Percentiles rank a stretch among this genome's conserved stretches.
Evolutionary conservation across 2,888 invertebrate genomes (phyloP).

Genomic region (Apoderus coryli): DNA sequence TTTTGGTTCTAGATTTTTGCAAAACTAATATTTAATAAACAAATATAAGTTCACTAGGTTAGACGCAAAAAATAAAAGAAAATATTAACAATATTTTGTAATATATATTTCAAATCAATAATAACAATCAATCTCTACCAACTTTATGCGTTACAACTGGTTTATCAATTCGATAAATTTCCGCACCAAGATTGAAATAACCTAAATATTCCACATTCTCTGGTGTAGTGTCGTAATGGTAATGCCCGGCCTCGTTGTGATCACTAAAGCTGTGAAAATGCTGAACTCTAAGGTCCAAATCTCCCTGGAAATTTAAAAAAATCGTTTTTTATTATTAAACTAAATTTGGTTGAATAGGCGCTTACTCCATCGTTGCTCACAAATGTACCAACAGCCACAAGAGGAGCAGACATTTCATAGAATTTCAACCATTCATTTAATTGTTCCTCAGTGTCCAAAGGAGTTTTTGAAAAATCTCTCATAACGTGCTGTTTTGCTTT

Average conservation of each 20-base stretch:
- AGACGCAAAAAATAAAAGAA: too few species aligned
- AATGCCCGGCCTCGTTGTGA: constrained; percentile 84
- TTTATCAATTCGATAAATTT: constrained; percentile 60
- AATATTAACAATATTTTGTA: too few species aligned
- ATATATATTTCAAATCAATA: too few species aligned
- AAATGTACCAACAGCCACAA: constrained; percentile 77
- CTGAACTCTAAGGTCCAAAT: constrained; percentile 76
- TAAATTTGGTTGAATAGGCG: too few species aligned
- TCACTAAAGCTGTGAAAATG: constrained; percentile 89
- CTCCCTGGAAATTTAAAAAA: constrained; percentile 40
- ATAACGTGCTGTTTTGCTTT: constrained; percentile 86
- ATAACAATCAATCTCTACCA: constrained; percentile 66
- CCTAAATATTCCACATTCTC: constrained; percentile 76
- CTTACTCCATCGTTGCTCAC: constrained; percentile 71
- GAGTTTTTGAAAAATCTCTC: constrained; percentile 76
- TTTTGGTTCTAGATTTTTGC: too few species aligned
- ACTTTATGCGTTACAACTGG: constrained; percentile 49
- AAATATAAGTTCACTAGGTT: too few species aligned
- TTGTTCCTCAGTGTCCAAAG: constrained; percentile 52
- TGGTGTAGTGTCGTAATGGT: constrained; percentile 91
- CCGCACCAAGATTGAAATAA: constrained; percentile 68
- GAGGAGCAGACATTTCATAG: constrained; percentile 79
- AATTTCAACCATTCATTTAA: constrained; percentile 83
- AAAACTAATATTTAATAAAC: too few species aligned
- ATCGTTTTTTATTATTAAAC: constrained; percentile 2